Evolutionary conservation across 2,888 invertebrate genomes (phyloP), one percentile per base, ranked within the genome.

Genomic region (Pollenia labialis): DNA sequence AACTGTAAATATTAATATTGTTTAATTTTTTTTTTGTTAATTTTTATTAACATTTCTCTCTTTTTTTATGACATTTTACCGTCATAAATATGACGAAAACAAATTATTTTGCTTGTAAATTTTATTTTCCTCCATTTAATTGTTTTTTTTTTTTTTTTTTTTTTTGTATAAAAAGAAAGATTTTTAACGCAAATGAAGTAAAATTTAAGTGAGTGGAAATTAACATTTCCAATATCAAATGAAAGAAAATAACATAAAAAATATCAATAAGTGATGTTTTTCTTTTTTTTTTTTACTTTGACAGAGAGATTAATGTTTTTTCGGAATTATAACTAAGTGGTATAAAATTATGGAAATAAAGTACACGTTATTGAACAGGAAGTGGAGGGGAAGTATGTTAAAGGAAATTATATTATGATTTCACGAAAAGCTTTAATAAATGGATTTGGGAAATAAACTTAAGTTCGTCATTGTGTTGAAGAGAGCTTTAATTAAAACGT

Each of bases 131-230:
- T 18, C 12, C n/a, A 44, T 75, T 75, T 71, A 79, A 86, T 71
- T 82, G 42, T 16, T 9, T 2, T 71, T 71, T 42, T 60, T 42
- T 50, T 50, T 69, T 69, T 50, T 69, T 69, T 10, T 50, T 56
- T 32, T 56, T 23, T 9, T 11, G n/a, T 46, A 9, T 10, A 11
- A 60, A 23, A 1, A 64, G 10, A 40, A 56, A 16, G 18, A 6
- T 42, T 50, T 16, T 16, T 77, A 54, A 40, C 32, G 32, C 52
- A 74, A 82, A 69, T 79, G 69, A 80, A 18, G 62, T 56, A 18
- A 64, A 69, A 69, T 58, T 75, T 75, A 82, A 86, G 69, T 83
- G 80, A 83, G 75, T 86, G 75, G 40, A 86, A 86, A 83, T 83
- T 75, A 80, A 66, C 46, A 66, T 80, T 81, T 81, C 52, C 64